Evolutionary conservation across 2,888 invertebrate genomes (phyloP).

Genomic region (Ethmia dodecea): DNA sequence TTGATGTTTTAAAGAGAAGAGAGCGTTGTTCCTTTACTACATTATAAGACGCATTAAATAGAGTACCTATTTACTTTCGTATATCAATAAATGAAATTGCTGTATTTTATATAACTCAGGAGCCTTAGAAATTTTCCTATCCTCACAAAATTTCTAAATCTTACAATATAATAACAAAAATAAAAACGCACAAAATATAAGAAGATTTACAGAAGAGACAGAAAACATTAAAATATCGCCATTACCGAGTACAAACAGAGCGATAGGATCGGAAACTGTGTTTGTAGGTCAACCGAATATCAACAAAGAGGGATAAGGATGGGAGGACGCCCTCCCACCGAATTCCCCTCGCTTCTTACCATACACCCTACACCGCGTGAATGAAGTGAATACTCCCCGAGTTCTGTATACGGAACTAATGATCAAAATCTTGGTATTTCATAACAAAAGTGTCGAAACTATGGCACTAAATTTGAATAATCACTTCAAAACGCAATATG

Average conservation of each 20-base stretch:
- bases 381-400: constrained; percentile 3
- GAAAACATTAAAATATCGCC: background rate
- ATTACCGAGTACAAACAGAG: background rate
- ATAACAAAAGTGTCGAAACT: too few relatives aligned
- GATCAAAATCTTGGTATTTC: too few relatives aligned
- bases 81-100: background rate
- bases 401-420: too few relatives aligned
- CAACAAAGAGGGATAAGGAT: constrained; percentile 46
- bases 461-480: too few relatives aligned
- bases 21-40: too few relatives aligned
- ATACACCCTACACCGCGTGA: constrained; percentile 13
- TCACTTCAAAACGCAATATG: too few relatives aligned
- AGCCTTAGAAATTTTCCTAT: too few relatives aligned
- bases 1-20: too few relatives aligned
- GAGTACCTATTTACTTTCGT: too few relatives aligned
- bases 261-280: constrained; percentile 43
- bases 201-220: background rate
- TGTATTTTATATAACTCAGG: background rate
- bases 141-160: background rate
- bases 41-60: too few relatives aligned
- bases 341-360: constrained; percentile 26
- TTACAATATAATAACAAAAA: too few relatives aligned
- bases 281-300: constrained; percentile 68
- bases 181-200: background rate
- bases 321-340: constrained; percentile 18